These are phyloP conservation scores for Ophthalmolycus amberensis DNA, from an alignment of 2,113 vertebrate species.

Conservation along the genomic window DNA sequence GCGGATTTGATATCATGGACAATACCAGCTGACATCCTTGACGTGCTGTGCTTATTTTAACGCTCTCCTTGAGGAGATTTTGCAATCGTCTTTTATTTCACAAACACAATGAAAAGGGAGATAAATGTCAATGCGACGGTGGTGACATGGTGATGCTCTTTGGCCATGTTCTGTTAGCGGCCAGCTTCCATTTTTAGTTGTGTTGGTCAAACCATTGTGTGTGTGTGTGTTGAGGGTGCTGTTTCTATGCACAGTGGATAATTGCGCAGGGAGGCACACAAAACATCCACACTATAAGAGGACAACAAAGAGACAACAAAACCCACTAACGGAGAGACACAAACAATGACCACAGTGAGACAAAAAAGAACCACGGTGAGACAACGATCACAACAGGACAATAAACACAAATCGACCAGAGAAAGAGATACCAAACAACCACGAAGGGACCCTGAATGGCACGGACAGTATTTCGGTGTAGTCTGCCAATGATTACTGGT, in stretches of 20 bases:
- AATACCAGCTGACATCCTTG: conserved; percentile 38
- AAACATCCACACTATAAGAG: background rate
- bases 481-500: conserved; percentile 26
- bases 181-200: conserved; percentile 75
- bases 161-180: conserved; percentile 48
- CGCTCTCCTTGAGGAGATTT: conserved; percentile 42
- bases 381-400: background rate
- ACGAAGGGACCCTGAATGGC: background rate
- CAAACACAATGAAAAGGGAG: conserved; percentile 56
- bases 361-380: background rate
- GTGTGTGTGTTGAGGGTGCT: conserved; percentile 54
- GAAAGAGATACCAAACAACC: background rate
- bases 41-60: conserved; percentile 43
- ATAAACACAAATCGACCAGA: no score
- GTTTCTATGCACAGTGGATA: conserved; percentile 76
- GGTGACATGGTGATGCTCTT: conserved; percentile 27
- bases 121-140: conserved; percentile 43
- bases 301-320: background rate
- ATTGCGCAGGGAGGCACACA: conserved; percentile 75
- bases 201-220: conserved; percentile 71
- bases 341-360: background rate
- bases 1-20: conserved; percentile 38
- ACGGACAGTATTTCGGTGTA: background rate
- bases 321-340: background rate
- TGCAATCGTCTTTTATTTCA: conserved; percentile 55